Percentiles rank a stretch among this genome's conserved stretches.
These are phyloP conservation scores for Volucella inanis DNA, from an alignment of 2,888 invertebrate species.

Conservation along the genomic window DNA sequence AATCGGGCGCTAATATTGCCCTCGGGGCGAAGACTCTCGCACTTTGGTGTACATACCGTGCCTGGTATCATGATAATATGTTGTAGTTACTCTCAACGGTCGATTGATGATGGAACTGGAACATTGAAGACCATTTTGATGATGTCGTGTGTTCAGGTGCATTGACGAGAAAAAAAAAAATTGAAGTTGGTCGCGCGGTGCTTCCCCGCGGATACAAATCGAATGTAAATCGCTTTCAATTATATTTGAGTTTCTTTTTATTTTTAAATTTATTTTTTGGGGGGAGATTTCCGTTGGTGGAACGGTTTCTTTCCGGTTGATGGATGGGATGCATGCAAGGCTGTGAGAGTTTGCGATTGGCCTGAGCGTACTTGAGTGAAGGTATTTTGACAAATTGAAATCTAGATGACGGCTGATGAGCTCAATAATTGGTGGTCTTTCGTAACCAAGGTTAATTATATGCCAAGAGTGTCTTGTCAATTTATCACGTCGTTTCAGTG, in stretches of 20 bases:
- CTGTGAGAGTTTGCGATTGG: constrained; percentile 16
- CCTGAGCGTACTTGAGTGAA: constrained; percentile 26
- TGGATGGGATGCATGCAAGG: constrained; percentile 34
- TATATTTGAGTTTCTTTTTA: constrained; percentile 19
- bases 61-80: constrained; percentile 31
- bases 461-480: constrained; percentile 38
- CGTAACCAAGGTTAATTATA: constrained; percentile 45
- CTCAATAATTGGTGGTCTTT: constrained; percentile 35
- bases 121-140: constrained; percentile 32
- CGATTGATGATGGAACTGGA: constrained; percentile 67
- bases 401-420: constrained; percentile 49
- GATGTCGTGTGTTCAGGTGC: constrained; percentile 59
- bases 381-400: constrained; percentile 67
- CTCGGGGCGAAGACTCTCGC: constrained; percentile 62
- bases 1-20: constrained; percentile 71
- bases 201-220: constrained; percentile 40
- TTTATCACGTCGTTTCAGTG: constrained; percentile 19
- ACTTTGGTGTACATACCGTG: constrained; percentile 25
- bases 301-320: constrained; percentile 30
- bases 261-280: constrained; percentile 3
- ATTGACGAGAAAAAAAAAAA: constrained; percentile 23
- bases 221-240: constrained; percentile 68
- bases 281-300: too few species aligned
- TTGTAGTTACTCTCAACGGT: constrained; percentile 36
- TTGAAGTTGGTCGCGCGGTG: neutral